A percentile compares a stretch with the other conserved stretches of the same genome.
Evolutionary conservation across 2,888 invertebrate genomes (phyloP).

Genomic region (Nymphalis urticae): DNA sequence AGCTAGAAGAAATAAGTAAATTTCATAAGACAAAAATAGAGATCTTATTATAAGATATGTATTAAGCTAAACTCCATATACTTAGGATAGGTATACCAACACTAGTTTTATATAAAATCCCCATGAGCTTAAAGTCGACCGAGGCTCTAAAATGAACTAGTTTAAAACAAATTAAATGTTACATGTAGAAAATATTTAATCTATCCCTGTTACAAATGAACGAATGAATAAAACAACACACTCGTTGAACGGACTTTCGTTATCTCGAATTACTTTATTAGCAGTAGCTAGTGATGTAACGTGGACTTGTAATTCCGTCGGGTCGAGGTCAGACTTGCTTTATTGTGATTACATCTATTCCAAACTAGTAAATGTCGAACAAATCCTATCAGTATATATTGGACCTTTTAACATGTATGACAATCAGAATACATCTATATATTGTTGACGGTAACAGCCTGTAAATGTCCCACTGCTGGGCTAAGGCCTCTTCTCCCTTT

Average conservation of each 20-base stretch:
- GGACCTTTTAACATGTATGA: constrained; percentile 8
- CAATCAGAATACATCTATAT: constrained; percentile 4
- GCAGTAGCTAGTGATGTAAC: constrained; percentile 15
- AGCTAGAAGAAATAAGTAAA: too few species aligned
- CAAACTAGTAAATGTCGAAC: constrained; percentile 23
- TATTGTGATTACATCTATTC: constrained; percentile 31
- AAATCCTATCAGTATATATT: constrained; percentile 23
- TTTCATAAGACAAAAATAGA: too few species aligned
- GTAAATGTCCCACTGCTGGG: too few species aligned
- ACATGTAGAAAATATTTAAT: background rate
- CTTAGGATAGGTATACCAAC: too few species aligned
- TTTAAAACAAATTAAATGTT: background rate
- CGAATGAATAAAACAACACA: constrained; percentile 11
- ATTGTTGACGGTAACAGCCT: too few species aligned
- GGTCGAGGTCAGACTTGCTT: constrained; percentile 27
- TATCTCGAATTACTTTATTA: constrained; percentile 16
- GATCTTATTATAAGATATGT: too few species aligned
- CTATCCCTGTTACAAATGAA: background rate
- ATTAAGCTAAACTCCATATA: too few species aligned
- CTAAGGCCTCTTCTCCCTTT: too few species aligned
- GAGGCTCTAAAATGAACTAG: too few species aligned
- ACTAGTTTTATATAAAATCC: too few species aligned
- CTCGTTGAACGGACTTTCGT: constrained; percentile 5
- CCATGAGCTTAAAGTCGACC: too few species aligned
- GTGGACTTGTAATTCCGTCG: constrained; percentile 25